A percentile compares a stretch with the other conserved stretches of the same genome.
phyloP scores from a whole-genome alignment of 2,797 vertebrate genomes.

The Anguilla anguilla region DNA sequence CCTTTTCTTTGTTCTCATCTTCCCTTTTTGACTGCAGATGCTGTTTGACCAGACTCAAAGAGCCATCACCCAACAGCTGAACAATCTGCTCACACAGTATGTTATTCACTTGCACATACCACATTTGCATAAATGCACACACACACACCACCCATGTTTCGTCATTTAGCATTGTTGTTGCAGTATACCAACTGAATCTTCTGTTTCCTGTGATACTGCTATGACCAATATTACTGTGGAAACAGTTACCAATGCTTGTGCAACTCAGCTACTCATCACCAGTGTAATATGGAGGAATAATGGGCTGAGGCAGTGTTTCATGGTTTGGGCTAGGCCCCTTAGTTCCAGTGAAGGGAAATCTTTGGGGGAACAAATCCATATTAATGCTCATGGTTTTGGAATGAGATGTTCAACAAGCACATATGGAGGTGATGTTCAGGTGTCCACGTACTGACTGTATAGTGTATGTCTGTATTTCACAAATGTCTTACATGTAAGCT shows the following conservation, averaged over 20 bases:
- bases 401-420: no score
- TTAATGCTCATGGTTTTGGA: no score
- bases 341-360: no score
- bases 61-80: constrained; percentile 72
- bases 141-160: background rate
- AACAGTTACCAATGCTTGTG: background rate
- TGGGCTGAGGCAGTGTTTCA: no score
- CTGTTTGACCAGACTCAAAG: constrained; percentile 76
- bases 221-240: background rate
- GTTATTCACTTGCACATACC: constrained; percentile 30
- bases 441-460: no score
- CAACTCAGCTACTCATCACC: background rate
- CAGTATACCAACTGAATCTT: background rate
- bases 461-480: background rate
- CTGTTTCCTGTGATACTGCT: background rate
- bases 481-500: background rate
- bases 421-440: background rate
- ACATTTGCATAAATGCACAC: constrained; percentile 9
- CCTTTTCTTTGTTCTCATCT: background rate
- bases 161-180: background rate
- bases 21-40: constrained; percentile 59
- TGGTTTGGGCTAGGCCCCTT: no score
- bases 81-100: constrained; percentile 69
- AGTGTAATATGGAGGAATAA: background rate
- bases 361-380: no score